Evolutionary conservation across 2,113 vertebrate species (phyloP).

Genomic region (Mungos mungo): DNA sequence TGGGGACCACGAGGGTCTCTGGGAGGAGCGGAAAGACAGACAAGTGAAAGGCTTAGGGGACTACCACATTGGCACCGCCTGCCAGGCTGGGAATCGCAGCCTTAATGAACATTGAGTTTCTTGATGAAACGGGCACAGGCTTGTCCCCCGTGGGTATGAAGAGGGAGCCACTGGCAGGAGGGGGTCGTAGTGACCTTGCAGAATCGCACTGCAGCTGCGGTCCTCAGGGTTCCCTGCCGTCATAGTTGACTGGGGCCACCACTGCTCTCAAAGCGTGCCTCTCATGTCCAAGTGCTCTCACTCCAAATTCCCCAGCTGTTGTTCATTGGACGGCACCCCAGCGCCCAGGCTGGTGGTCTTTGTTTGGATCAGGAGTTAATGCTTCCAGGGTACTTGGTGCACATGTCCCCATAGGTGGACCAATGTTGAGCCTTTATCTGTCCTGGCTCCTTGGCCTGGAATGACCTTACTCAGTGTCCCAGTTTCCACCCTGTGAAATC

Average conservation of each 20-base stretch:
- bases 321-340: neutral
- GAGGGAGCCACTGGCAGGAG: neutral
- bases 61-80: fast-evolving
- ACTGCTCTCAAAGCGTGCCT: neutral
- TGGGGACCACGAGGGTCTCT: neutral
- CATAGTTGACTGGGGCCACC: neutral
- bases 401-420: too few species aligned
- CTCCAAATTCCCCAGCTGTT: neutral
- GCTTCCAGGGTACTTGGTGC: neutral
- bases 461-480: neutral
- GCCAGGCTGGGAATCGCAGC: neutral
- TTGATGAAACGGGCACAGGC: conserved; percentile 59
- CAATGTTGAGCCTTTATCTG: neutral
- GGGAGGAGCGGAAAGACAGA: neutral
- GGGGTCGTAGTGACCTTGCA: conserved; percentile 32
- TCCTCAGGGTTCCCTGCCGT: conserved; percentile 13
- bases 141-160: neutral
- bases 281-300: neutral
- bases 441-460: neutral
- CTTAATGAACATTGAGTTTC: conserved; percentile 55
- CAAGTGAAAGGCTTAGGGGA: neutral
- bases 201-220: neutral
- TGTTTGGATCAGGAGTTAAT: neutral
- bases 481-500: neutral
- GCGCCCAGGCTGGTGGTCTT: neutral